Base-by-base conservation (phyloP, 1,140 invertebrate genomes). In the Lordiphosa stackelbergi region DNA sequence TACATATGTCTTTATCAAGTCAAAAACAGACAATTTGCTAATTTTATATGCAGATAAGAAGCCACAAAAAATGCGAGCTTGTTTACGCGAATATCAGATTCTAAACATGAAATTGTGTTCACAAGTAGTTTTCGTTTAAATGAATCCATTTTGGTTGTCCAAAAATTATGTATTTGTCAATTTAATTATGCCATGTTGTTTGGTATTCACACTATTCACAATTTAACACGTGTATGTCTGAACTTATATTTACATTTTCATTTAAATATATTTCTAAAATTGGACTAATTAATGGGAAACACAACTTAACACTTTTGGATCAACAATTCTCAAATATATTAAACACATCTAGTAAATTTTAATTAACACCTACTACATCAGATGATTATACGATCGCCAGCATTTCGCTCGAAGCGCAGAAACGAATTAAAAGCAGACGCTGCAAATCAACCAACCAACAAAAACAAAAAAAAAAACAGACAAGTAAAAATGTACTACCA, bases 251-350 rank as follows among this genome's bases (percentile, higher is more conserved):
- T 31, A 7, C 28, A 7, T 31, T 31, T 31, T 31, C 28, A 31
- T 31, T 31, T 1, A 7, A 5, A 31, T 31, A 31, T 31, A 31
- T 31, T 8, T 7, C 6, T 7, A 24, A 6, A 24, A 0, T 24
- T 24, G 4, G 22, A 24, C 22, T 31, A 31, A 31, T 31, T 31
- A 31, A 31, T 31, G 28, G 28, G 28, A 7, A 31, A 31, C 28
- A 31, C 28, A 31, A 31, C 54, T 41, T 65, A 51, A 59, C 36
- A 34, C 40, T 11, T 38, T 63, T 63, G 31, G 31, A 36, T 63
- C 19, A 63, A 66, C 24, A 53, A 57, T 61, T 61, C 69, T 12
- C 52, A 51, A 34, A 51, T 59, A 51, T 59, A 46, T 73, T 60
- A 45, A 69, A 57, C 45, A 54, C 48, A 45, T 19, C 37, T 11